Evolutionary conservation across 2,888 invertebrate genomes (phyloP).

Genomic region (Lomographa bimaculata): DNA sequence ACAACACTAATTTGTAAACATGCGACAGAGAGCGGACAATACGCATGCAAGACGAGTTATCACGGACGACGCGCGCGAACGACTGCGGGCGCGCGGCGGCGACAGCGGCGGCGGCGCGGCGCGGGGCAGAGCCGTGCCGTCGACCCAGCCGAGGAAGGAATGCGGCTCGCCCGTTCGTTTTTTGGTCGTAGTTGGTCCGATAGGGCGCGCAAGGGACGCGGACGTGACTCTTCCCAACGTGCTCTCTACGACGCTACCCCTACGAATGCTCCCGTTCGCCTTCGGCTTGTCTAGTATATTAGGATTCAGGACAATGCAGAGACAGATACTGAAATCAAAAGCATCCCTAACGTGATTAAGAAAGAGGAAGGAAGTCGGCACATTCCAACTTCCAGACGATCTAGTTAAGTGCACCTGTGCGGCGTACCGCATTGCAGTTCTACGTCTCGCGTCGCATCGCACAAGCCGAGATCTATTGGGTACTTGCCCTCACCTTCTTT

Average conservation of each 20-base stretch:
- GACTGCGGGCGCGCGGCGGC: conserved; percentile 49
- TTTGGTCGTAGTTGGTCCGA: conserved; percentile 55
- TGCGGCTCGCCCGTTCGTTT: conserved; percentile 75
- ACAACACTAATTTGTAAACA: conserved; percentile 74
- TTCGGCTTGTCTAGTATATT: too few relatives aligned
- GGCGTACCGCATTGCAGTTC: conserved; percentile 34
- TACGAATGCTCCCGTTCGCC: too few relatives aligned
- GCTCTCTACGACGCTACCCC: too few relatives aligned
- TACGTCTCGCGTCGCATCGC: too few relatives aligned
- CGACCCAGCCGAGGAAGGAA: conserved; percentile 49
- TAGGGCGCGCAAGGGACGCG: conserved; percentile 46
- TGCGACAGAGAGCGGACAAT: conserved; percentile 57
- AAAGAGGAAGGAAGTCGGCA: conserved; percentile 1
- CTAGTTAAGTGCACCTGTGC: conserved; percentile 19
- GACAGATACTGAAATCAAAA: background rate
- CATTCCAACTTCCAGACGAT: conserved; percentile 9
- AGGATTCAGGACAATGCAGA: background rate
- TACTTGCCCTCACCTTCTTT: too few relatives aligned
- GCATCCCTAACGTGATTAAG: background rate
- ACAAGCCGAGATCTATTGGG: too few relatives aligned
- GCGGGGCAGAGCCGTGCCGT: conserved; percentile 49
- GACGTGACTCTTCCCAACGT: too few relatives aligned
- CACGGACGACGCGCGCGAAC: conserved; percentile 72
- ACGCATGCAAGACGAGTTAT: conserved; percentile 54
- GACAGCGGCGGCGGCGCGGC: conserved; percentile 43